A percentile compares a stretch with the other conserved stretches of the same genome.
These are phyloP conservation scores for Papilio glaucus DNA, from an alignment of 1,140 invertebrate species.

Conservation along the genomic window DNA sequence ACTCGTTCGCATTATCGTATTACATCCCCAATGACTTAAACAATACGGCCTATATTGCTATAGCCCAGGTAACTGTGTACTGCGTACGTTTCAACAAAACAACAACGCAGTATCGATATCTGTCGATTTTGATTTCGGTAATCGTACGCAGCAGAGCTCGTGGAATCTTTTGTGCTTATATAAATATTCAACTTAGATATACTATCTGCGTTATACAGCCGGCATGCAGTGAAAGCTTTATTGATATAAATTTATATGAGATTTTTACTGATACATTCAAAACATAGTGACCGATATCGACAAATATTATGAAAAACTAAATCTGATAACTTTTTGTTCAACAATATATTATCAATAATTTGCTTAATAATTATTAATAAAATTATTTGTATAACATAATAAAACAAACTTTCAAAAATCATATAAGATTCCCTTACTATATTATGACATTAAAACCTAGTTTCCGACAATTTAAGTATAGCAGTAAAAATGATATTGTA, in stretches of 20 bases:
- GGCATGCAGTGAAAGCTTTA: slow-evolving; percentile 30
- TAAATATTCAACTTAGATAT: slow-evolving; percentile 35
- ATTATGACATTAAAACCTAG: too few relatives aligned
- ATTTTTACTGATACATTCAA: slow-evolving; percentile 15
- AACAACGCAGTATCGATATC: slow-evolving; percentile 64
- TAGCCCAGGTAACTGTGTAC: slow-evolving; percentile 28
- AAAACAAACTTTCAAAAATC: too few relatives aligned
- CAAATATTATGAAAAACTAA: slow-evolving; percentile 7
- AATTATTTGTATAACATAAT: too few relatives aligned
- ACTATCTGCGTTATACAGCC: slow-evolving; percentile 30
- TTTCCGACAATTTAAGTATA: too few relatives aligned
- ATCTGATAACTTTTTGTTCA: neutral
- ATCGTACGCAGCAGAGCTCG: slow-evolving; percentile 50
- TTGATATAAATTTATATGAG: slow-evolving; percentile 30
- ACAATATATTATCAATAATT: neutral
- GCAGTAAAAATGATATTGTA: too few relatives aligned
- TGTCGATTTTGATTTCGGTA: slow-evolving; percentile 67
- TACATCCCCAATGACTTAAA: slow-evolving; percentile 16
- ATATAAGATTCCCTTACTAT: too few relatives aligned
- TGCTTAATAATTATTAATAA: neutral
- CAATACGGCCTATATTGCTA: slow-evolving; percentile 39
- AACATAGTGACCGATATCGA: neutral
- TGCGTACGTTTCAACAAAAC: slow-evolving; percentile 55
- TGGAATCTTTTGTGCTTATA: slow-evolving; percentile 41
- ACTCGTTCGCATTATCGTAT: slow-evolving; percentile 9